phyloP scores from a whole-genome alignment of 2,113 vertebrate genomes.

The Psilopogon haemacephalus region DNA sequence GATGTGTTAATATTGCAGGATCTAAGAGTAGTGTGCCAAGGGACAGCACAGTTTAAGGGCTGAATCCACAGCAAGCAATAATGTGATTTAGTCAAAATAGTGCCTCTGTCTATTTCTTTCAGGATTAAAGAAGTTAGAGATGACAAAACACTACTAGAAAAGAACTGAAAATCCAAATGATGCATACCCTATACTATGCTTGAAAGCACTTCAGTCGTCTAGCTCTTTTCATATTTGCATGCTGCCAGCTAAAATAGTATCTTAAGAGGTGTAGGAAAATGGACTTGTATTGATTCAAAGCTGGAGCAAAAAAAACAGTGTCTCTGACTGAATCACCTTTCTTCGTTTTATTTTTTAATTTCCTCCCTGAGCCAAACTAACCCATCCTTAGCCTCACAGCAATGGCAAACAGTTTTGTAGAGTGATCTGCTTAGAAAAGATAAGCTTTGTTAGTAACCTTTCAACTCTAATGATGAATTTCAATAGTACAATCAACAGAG shows the following conservation, averaged over 20 bases:
- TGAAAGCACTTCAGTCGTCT: not conserved
- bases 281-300: not conserved
- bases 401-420: not conserved
- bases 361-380: constrained; percentile 6
- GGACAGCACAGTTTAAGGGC: not conserved
- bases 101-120: not conserved
- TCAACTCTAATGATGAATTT: constrained; percentile 40
- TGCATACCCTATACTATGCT: not conserved
- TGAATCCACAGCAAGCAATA: not conserved
- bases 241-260: constrained; percentile 1
- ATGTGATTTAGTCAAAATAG: not conserved
- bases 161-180: not conserved
- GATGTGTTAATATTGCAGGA: not conserved
- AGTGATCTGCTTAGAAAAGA: constrained; percentile 4
- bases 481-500: constrained; percentile 28
- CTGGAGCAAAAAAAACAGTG: constrained; percentile 3
- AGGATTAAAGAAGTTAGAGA: not conserved
- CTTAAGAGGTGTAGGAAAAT: not conserved
- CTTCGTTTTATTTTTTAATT: not conserved
- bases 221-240: not conserved
- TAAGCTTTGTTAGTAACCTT: constrained; percentile 43
- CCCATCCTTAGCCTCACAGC: not conserved
- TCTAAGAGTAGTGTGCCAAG: not conserved
- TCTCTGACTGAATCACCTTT: not conserved
- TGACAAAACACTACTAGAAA: not conserved